Conservation (phyloP, 2,888 invertebrate species). For the Timandra comae region DNA sequence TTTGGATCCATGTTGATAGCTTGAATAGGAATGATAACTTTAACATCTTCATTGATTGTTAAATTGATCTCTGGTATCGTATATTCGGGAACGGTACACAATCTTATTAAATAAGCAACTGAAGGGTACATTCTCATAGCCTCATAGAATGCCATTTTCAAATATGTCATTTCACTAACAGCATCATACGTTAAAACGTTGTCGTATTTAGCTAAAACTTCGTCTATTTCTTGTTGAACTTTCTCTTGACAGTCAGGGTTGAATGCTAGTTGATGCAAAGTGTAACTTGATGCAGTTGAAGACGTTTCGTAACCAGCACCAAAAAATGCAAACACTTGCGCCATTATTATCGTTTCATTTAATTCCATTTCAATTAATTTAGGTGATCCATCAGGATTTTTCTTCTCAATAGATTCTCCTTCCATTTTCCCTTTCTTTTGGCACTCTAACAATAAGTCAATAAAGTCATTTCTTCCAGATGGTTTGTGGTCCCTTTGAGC, state of each 20-base stretch:
- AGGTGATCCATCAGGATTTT: constrained; percentile 45
- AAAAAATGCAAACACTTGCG: constrained; percentile 65
- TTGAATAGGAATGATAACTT: constrained; percentile 53
- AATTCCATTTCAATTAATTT: constrained; percentile 49
- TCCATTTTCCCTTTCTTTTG: constrained; percentile 52
- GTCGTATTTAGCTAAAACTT: constrained; percentile 44
- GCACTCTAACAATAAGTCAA: constrained; percentile 56
- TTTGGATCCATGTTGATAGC: constrained; percentile 56
- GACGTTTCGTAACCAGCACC: constrained; percentile 74
- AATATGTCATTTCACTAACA: constrained; percentile 56
- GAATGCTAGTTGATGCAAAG: constrained; percentile 64
- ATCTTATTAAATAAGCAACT: constrained; percentile 52
- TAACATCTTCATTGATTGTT: constrained; percentile 50
- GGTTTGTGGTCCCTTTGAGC: constrained; percentile 49
- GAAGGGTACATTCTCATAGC: constrained; percentile 63
- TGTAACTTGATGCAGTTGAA: constrained; percentile 64
- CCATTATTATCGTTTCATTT: constrained; percentile 48
- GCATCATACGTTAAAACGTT: constrained; percentile 57
- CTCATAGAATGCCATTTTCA: constrained; percentile 60
- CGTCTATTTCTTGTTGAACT: constrained; percentile 59
- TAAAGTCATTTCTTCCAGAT: constrained; percentile 58
- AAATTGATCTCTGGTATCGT: constrained; percentile 55
- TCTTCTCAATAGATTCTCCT: constrained; percentile 53
- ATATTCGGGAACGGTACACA: constrained; percentile 51
- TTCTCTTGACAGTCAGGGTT: constrained; percentile 61